Evolutionary conservation across 2,888 invertebrate species (phyloP), one percentile per base, ranked within the genome.

Genomic region (Agrochola lychnidis): DNA sequence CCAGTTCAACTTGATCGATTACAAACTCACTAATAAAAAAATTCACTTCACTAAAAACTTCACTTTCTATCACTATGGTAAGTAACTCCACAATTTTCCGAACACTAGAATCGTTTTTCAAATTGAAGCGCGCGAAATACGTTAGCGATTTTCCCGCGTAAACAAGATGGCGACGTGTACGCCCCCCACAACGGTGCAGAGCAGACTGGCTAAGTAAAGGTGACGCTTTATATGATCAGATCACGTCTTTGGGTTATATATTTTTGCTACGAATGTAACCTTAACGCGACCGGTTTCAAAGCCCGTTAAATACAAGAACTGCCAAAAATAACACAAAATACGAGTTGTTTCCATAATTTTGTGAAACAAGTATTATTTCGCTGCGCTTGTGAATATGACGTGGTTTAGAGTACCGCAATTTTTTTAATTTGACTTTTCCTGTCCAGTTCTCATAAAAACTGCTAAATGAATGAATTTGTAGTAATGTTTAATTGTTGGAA

Each of bases 81-180:
- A 63, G 36, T 56, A 73, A 81, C 73, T 78, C 53, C 73, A 68
- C 83, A 83, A 82, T 76, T 70, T 68, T 73, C 57, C 68, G 59
- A 82, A 74, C 78, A 81, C 82, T 70, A 68, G 70, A 70, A 77
- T 76, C 73, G 81, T 75, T 88, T 85, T 83, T 73, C 79, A 89
- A 88, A 87, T 82, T 83, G 83, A 86, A 81, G 79, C 89, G 88
- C 88, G 87, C 86, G 85, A 79, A 84, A 83, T 75, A 81, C 90
- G 88, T 78, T 69, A 86, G 78, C 84, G 86, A 88, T 88, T 93
- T 95, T 94, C 92, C 94, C 94, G 95, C 94, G 94, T 90, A 89
- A 92, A 91, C 57, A 68, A 81, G n/a, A 85, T 64, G 81, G 83
- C 88, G 86, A 89, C 89, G 86, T 92, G 94, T 92, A 90, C 90